Evolutionary conservation across 2,113 vertebrate species (phyloP).

Genomic region (Tachycineta bicolor): DNA sequence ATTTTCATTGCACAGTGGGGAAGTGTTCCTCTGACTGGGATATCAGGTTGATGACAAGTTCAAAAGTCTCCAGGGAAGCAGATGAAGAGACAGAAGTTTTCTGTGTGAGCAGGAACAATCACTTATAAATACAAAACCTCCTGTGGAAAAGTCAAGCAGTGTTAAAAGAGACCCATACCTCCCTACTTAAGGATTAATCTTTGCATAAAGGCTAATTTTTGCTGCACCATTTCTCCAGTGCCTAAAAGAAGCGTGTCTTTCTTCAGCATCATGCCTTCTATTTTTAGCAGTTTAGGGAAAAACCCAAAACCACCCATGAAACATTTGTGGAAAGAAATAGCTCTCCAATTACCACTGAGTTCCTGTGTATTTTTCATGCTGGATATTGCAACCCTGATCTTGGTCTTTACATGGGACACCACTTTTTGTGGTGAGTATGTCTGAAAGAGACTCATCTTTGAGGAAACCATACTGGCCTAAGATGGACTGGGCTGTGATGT

Average conservation of each 20-base stretch:
- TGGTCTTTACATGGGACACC: neutral
- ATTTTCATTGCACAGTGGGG: conserved; percentile 59
- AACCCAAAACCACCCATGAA: neutral
- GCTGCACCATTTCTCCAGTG: neutral
- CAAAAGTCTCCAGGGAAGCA: conserved; percentile 33
- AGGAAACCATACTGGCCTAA: neutral
- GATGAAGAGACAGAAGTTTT: conserved; percentile 34
- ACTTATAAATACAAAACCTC: conserved; percentile 19
- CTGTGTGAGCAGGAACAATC: neutral
- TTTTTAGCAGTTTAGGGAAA: neutral
- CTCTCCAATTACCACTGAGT: neutral
- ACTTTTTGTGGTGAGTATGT: neutral
- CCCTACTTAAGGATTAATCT: neutral
- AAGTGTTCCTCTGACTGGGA: conserved; percentile 35
- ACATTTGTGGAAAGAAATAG: neutral
- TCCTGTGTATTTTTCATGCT: neutral
- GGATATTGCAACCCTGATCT: neutral
- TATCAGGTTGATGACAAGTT: conserved; percentile 42
- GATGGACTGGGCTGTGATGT: neutral
- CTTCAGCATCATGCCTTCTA: neutral
- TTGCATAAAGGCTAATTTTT: conserved; percentile 25
- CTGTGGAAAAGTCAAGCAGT: conserved; percentile 36
- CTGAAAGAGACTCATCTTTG: neutral
- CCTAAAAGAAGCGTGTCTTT: conserved; percentile 11
- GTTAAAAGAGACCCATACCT: neutral